Conservation (phyloP, 2,888 invertebrate species). For the Argyresthia goedartella region DNA sequence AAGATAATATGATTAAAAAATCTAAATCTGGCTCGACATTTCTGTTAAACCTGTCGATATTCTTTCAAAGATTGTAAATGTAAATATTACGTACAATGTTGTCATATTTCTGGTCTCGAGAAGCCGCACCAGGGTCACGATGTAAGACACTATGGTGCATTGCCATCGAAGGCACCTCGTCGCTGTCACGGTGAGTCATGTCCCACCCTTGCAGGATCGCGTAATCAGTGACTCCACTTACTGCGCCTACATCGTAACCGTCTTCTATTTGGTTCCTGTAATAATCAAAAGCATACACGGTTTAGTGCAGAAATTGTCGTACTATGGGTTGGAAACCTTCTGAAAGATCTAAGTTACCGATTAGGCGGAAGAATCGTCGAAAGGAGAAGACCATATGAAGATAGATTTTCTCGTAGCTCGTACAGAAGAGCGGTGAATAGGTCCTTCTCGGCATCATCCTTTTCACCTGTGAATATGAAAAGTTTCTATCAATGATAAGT, state of each 20-base stretch:
- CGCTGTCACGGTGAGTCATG: conserved; percentile 54
- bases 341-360: conserved; percentile 32
- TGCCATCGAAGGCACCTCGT: conserved; percentile 53
- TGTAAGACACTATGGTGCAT: conserved; percentile 65
- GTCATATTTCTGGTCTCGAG: conserved; percentile 53
- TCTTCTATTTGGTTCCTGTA: conserved; percentile 72
- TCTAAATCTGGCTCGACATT: too few species aligned
- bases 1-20: conserved; percentile 9
- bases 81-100: conserved; percentile 39
- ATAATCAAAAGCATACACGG: conserved; percentile 8
- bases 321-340: too few species aligned
- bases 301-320: neutral
- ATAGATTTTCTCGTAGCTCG: conserved; percentile 73
- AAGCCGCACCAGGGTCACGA: conserved; percentile 49
- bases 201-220: conserved; percentile 78
- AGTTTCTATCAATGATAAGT: neutral
- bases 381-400: conserved; percentile 65
- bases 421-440: conserved; percentile 68
- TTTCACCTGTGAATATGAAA: conserved; percentile 40
- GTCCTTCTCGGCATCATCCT: conserved; percentile 64
- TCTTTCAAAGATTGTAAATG: too few species aligned
- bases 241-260: conserved; percentile 72
- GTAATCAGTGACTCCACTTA: conserved; percentile 75
- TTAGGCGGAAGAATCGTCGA: conserved; percentile 72
- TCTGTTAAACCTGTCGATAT: too few species aligned